Evolutionary conservation across 2,797 vertebrate species (phyloP), one percentile per base, ranked within the genome.

Genomic region (Myioborus miniatus): DNA sequence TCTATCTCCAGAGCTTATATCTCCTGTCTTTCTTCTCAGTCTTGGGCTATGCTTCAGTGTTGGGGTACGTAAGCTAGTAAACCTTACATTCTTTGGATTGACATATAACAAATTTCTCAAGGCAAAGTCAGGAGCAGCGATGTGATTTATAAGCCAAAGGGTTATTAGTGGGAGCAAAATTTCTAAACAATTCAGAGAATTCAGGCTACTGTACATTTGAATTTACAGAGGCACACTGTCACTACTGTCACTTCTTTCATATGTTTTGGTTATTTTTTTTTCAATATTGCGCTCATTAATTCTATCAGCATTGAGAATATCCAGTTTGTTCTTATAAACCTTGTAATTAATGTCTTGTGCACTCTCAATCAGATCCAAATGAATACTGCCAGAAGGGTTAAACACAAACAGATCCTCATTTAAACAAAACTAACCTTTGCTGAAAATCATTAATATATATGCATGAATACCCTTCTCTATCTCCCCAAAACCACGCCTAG

Each of bases 401-500:
- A 93, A 70, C 4, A 46, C 32, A 55, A 5, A 18, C 12, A 43
- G 17, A 32, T 59, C 8, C 7, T 62, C 6, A 16, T 24, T 88
- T 30, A 34, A 58, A 47, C 30, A 62, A 76, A 90, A 36, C 10
- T 18, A 72, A 14, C 10, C 30, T 56, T 44, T 77, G 15, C 23
- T 60, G 43, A 30, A 81, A 62, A 56, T 65, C 15, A 17, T 41
- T 37, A n/a, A 8, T 17, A 34, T 16, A 11, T 9, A 12, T 1
- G 3, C 18, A 6, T 2, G 17, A 26, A 11, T 5, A 44, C 8
- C 3, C 4, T 52, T 37, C 20, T 36, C 72, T 21, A 36, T 0
- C 18, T 21, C 12, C 20, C 5, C 2, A 6, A 62, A 49, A 32
- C 13, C n/a, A 58, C 1, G 0, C 13, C 43, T 50, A 7, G 2